Percentiles rank a stretch among this genome's conserved stretches.
These are phyloP conservation scores for Sapajus apella DNA, from an alignment of 2,113 vertebrate genomes.

Conservation along the genomic window DNA sequence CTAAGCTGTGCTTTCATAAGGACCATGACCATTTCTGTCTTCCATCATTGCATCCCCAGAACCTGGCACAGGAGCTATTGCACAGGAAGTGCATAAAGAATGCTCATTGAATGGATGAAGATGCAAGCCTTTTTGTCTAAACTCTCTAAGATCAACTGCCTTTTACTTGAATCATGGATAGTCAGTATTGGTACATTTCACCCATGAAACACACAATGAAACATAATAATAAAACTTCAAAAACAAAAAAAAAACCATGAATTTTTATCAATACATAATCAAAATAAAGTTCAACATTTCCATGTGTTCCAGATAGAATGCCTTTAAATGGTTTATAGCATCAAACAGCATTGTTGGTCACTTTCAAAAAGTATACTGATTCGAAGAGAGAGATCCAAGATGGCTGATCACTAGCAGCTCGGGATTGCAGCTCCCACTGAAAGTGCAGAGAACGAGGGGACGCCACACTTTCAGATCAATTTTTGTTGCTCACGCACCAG, in stretches of 20 bases:
- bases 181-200: background rate
- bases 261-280: background rate
- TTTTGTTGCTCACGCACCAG: no score
- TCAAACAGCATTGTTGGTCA: background rate
- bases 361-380: constrained; percentile 1
- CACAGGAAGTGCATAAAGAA: background rate
- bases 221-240: background rate
- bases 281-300: constrained; percentile 31
- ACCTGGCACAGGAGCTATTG: background rate
- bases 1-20: background rate
- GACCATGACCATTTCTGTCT: background rate
- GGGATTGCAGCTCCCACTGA: no score
- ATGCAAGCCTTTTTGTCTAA: background rate
- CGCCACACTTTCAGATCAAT: no score
- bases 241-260: background rate
- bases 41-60: background rate
- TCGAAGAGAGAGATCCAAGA: no score
- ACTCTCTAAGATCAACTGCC: background rate
- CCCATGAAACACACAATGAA: background rate
- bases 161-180: background rate
- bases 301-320: background rate
- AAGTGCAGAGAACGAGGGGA: no score
- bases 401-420: no score
- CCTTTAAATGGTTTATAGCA: background rate
- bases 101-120: background rate